These are phyloP conservation scores for Chascanopsetta lugubris DNA, from an alignment of 2,113 vertebrate species.

Conservation along the genomic window DNA sequence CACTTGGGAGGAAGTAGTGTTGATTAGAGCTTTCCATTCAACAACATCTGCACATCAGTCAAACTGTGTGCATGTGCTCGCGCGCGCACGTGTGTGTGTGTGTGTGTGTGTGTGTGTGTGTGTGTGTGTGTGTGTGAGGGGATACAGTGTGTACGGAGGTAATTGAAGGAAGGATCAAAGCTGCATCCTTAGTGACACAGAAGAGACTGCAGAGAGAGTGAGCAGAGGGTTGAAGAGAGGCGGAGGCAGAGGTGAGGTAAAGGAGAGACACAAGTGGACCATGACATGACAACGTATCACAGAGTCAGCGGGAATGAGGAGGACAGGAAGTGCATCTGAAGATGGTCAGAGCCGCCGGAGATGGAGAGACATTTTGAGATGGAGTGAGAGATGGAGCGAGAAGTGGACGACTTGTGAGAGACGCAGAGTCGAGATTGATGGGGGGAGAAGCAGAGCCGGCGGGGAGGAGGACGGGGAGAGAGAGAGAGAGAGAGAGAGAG, in stretches of 20 bases:
- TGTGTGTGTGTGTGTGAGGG: conserved; percentile 20
- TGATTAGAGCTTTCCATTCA: conserved; percentile 66
- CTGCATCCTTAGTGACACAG: conserved; percentile 32
- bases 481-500: conserved; percentile 31
- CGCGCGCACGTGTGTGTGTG: no score
- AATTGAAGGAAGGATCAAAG: conserved; percentile 66
- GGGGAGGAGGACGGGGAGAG: conserved; percentile 8
- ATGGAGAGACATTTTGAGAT: conserved; percentile 59
- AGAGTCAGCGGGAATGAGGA: conserved; percentile 27
- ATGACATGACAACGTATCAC: conserved; percentile 49
- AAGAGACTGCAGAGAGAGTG: background rate
- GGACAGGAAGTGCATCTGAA: conserved; percentile 38
- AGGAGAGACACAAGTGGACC: conserved; percentile 49
- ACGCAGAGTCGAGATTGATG: conserved; percentile 44
- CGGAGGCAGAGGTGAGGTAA: conserved; percentile 49
- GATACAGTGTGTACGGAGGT: conserved; percentile 1
- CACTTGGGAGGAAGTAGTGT: conserved; percentile 33
- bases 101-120: no score
- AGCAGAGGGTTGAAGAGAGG: conserved; percentile 13
- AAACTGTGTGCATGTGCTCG: conserved; percentile 25
- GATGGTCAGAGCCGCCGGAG: conserved; percentile 45
- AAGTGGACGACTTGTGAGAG: conserved; percentile 43
- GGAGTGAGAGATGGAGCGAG: conserved; percentile 45
- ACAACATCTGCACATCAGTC: conserved; percentile 48
- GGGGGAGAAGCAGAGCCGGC: conserved; percentile 35